phyloP scores from a whole-genome alignment of 2,888 invertebrate species.

The Ephialtes manifestator region DNA sequence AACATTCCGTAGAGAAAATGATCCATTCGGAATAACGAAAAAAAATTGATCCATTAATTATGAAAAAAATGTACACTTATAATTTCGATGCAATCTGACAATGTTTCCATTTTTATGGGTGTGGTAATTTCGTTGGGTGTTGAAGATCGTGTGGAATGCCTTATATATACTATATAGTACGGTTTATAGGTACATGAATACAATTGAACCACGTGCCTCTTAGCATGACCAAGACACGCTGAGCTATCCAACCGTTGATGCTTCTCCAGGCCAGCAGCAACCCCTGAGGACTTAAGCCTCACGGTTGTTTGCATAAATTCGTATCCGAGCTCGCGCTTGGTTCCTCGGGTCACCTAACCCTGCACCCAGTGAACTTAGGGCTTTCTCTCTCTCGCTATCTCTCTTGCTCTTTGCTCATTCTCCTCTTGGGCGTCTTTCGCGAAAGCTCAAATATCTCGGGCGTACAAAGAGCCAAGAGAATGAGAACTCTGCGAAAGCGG shows the following conservation, averaged over 20 bases:
- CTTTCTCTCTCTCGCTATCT: conserved; percentile 15
- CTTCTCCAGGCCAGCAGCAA: conserved; percentile 20
- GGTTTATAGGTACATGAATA: no score
- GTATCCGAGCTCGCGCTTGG: conserved; percentile 33
- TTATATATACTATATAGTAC: no score
- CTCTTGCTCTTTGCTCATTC: conserved; percentile 12
- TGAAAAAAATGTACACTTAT: no score
- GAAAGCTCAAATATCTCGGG: conserved; percentile 64
- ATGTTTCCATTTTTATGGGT: no score
- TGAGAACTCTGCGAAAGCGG: conserved; percentile 41
- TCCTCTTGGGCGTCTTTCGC: conserved; percentile 41
- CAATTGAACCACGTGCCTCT: neutral
- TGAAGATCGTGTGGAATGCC: no score
- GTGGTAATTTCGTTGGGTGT: no score
- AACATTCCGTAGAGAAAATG: no score
- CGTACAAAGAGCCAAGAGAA: conserved; percentile 47
- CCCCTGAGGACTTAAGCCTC: conserved; percentile 60
- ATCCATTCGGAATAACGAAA: no score
- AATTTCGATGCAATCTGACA: no score
- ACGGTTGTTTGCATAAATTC: conserved; percentile 69
- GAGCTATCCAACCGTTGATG: conserved; percentile 39
- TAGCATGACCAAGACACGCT: conserved; percentile 15
- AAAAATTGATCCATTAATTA: no score
- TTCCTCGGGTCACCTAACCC: conserved; percentile 29
- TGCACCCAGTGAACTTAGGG: conserved; percentile 27